Evolutionary conservation across 2,797 vertebrate genomes (phyloP).

Genomic region (Sternotherus odoratus): DNA sequence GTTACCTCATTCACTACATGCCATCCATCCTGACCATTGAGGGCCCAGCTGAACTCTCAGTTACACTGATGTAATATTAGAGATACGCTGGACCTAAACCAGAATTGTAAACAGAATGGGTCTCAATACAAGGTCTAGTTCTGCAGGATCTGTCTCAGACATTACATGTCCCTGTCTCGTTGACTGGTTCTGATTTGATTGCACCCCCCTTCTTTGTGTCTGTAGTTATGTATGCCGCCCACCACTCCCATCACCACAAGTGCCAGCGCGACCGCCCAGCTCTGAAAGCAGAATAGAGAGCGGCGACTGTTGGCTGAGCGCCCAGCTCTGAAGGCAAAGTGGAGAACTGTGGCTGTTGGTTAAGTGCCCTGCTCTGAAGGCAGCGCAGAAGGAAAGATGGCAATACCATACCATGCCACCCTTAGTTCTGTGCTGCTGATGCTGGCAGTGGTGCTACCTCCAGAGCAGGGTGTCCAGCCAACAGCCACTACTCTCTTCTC

Average conservation of each 20-base stretch:
- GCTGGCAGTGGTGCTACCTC: not conserved
- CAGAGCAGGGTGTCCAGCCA: not conserved
- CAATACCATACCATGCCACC: not conserved
- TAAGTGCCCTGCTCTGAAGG: too few relatives aligned
- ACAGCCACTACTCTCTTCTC: not conserved
- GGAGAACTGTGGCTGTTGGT: too few relatives aligned
- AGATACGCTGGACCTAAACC: not conserved
- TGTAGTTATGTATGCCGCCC: too few relatives aligned
- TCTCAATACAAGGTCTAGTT: not conserved
- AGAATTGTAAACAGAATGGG: not conserved
- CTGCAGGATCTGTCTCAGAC: not conserved
- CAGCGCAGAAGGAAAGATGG: not conserved
- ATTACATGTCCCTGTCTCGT: not conserved
- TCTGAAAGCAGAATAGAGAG: too few relatives aligned
- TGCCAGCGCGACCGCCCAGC: too few relatives aligned
- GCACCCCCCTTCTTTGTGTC: too few relatives aligned
- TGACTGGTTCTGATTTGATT: not conserved
- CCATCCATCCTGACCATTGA: not conserved
- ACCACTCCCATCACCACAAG: too few relatives aligned
- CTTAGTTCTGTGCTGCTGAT: not conserved
- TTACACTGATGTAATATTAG: not conserved
- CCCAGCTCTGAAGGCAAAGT: too few relatives aligned
- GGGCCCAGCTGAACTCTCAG: accelerated
- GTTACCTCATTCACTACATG: not conserved
- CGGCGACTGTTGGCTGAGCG: too few relatives aligned